These are phyloP conservation scores for Antechinus flavipes DNA, from an alignment of 2,113 vertebrate species.

Conservation along the genomic window DNA sequence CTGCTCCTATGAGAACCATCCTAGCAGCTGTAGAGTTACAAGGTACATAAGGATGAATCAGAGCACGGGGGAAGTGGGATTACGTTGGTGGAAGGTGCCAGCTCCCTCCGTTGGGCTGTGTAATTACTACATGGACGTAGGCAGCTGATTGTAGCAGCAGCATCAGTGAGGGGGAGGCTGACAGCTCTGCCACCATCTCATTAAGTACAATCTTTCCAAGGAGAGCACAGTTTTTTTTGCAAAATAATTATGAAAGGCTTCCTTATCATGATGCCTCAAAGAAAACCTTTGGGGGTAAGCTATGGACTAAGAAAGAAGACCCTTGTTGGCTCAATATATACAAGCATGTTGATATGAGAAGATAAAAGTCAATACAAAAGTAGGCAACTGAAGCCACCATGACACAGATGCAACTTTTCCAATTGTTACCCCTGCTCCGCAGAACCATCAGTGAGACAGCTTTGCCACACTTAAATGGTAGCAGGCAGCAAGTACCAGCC, in stretches of 20 bases:
- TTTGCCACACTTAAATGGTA: background rate
- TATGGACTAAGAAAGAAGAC: background rate
- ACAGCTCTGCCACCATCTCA: slow-evolving; percentile 73
- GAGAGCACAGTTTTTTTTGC: slow-evolving; percentile 49
- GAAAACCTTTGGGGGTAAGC: background rate
- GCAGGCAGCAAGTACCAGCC: background rate
- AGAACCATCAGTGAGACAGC: background rate
- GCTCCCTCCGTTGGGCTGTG: slow-evolving; percentile 74
- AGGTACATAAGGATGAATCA: slow-evolving; percentile 68
- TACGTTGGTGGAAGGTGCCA: slow-evolving; percentile 74
- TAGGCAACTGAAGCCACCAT: background rate
- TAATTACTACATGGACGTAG: slow-evolving; percentile 78
- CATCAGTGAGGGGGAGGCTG: slow-evolving; percentile 71
- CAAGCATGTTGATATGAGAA: background rate
- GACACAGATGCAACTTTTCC: background rate
- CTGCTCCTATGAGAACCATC: slow-evolving; percentile 13
- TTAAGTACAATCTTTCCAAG: slow-evolving; percentile 69
- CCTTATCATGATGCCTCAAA: slow-evolving; percentile 26
- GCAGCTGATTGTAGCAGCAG: slow-evolving; percentile 77
- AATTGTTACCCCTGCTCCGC: background rate
- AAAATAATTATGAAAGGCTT: slow-evolving; percentile 38
- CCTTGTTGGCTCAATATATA: background rate
- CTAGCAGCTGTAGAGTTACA: slow-evolving; percentile 34
- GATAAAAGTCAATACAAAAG: background rate
- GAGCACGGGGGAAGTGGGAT: slow-evolving; percentile 60